Conservation (phyloP, 2,888 invertebrate species). For the Notodonta ziczac region DNA sequence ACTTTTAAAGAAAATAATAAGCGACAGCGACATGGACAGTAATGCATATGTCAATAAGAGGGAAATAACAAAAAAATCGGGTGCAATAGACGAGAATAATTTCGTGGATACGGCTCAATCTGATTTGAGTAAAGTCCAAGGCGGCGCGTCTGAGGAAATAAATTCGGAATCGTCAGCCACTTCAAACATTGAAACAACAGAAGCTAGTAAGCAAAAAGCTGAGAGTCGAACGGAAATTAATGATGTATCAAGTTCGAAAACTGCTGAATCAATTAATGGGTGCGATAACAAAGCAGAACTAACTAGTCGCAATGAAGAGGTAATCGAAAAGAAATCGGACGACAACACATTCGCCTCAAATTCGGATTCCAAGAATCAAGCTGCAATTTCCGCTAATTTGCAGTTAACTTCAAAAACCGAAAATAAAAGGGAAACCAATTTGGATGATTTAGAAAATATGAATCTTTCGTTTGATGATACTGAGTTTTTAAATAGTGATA, state of each 20-base stretch:
- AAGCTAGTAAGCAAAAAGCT: slow-evolving; percentile 45
- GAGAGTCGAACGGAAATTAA: slow-evolving; percentile 46
- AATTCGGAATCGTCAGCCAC: slow-evolving; percentile 49
- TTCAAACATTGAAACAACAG: slow-evolving; percentile 45
- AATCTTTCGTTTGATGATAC: slow-evolving; percentile 42
- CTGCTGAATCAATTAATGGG: slow-evolving; percentile 39
- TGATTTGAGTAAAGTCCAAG: slow-evolving; percentile 66
- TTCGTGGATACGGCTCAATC: slow-evolving; percentile 60
- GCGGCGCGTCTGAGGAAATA: slow-evolving; percentile 45
- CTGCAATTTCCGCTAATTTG: slow-evolving; percentile 35
- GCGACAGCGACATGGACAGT: slow-evolving; percentile 42
- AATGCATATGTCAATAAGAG: slow-evolving; percentile 61
- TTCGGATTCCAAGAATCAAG: slow-evolving; percentile 41
- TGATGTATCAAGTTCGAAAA: slow-evolving; percentile 49
- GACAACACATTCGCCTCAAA: slow-evolving; percentile 30
- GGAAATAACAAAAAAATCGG: slow-evolving; percentile 77
- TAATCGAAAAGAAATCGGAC: slow-evolving; percentile 40
- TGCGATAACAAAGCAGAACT: slow-evolving; percentile 49
- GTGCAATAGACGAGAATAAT: slow-evolving; percentile 67
- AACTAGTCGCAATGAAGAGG: slow-evolving; percentile 31
- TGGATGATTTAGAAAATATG: slow-evolving; percentile 40
- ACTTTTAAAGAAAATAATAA: slow-evolving; percentile 70
- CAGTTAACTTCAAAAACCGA: slow-evolving; percentile 54
- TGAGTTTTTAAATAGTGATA: slow-evolving; percentile 41
- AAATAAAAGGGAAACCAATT: slow-evolving; percentile 68